These are phyloP conservation scores for Ophthalmolycus amberensis DNA, from an alignment of 2,113 vertebrate species.

Conservation along the genomic window DNA sequence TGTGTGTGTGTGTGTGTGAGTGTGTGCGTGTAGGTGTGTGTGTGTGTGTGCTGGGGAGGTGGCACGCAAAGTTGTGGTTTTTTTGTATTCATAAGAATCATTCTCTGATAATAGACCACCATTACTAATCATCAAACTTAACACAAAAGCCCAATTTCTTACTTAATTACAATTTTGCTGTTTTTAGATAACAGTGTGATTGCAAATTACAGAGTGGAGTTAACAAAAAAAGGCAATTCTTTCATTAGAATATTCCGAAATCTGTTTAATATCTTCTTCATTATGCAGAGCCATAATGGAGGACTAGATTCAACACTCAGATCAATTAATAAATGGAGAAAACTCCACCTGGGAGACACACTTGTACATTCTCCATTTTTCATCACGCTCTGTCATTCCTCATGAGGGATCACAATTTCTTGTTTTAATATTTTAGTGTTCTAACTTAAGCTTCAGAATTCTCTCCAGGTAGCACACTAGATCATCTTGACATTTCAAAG, in stretches of 20 bases:
- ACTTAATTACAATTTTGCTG: slow-evolving; percentile 77
- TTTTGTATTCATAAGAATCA: slow-evolving; percentile 80
- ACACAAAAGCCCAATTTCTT: slow-evolving; percentile 75
- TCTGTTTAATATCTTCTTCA: slow-evolving; percentile 77
- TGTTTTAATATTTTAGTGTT: slow-evolving; percentile 86
- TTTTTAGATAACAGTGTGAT: slow-evolving; percentile 78
- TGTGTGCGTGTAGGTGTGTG: not conserved
- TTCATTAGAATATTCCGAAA: slow-evolving; percentile 78
- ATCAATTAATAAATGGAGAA: slow-evolving; percentile 82
- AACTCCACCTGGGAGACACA: slow-evolving; percentile 78
- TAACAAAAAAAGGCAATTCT: slow-evolving; percentile 68
- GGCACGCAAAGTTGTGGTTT: slow-evolving; percentile 71
- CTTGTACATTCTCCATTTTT: slow-evolving; percentile 75
- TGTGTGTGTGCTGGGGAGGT: not conserved
- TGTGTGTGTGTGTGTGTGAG: slow-evolving; percentile 18
- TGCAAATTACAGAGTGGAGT: slow-evolving; percentile 66
- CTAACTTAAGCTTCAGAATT: slow-evolving; percentile 82
- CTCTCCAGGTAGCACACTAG: slow-evolving; percentile 82
- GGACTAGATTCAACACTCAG: slow-evolving; percentile 68
- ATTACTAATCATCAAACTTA: slow-evolving; percentile 72
- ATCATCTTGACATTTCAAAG: slow-evolving; percentile 86
- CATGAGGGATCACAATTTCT: slow-evolving; percentile 77
- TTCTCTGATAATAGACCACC: slow-evolving; percentile 72
- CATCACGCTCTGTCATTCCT: slow-evolving; percentile 68
- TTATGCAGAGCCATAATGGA: slow-evolving; percentile 70